These are phyloP conservation scores for Sphaeramia orbicularis DNA, from an alignment of 2,797 vertebrate species.

Conservation along the genomic window DNA sequence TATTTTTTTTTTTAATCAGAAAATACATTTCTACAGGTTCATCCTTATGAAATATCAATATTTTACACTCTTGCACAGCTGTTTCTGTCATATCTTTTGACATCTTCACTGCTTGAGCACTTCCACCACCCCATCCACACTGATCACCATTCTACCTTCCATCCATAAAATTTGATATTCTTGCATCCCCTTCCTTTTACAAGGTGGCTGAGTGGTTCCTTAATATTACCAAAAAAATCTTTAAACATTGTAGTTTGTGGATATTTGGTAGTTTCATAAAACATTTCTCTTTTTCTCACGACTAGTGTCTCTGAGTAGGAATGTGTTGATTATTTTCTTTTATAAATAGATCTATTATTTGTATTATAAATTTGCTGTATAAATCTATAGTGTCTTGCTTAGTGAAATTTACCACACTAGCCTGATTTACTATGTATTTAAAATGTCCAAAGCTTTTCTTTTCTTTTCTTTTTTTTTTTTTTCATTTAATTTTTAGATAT, in stretches of 20 bases:
- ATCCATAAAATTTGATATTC: conserved; percentile 16
- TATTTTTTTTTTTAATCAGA: too few species aligned
- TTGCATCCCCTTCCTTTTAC: conserved; percentile 3
- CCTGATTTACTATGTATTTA: neutral
- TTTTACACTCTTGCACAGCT: too few species aligned
- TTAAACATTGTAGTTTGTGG: neutral
- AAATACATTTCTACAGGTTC: too few species aligned
- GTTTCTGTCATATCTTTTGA: too few species aligned
- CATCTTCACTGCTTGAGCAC: too few species aligned
- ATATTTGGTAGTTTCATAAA: neutral
- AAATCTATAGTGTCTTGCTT: neutral
- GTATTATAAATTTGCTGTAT: neutral
- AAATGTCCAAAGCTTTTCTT: too few species aligned
- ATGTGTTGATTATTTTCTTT: neutral
- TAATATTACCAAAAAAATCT: conserved; percentile 20
- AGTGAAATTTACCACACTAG: neutral
- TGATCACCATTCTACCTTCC: neutral
- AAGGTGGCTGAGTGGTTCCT: neutral
- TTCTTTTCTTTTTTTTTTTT: too few species aligned
- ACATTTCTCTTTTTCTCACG: neutral
- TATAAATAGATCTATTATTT: neutral
- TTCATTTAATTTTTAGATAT: neutral
- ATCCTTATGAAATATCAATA: too few species aligned
- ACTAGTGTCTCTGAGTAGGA: neutral
- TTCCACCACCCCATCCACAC: too few species aligned